A percentile compares a stretch with the other conserved stretches of the same genome.
Evolutionary conservation across 2,888 invertebrate species (phyloP).

Genomic region (Spodoptera littoralis): DNA sequence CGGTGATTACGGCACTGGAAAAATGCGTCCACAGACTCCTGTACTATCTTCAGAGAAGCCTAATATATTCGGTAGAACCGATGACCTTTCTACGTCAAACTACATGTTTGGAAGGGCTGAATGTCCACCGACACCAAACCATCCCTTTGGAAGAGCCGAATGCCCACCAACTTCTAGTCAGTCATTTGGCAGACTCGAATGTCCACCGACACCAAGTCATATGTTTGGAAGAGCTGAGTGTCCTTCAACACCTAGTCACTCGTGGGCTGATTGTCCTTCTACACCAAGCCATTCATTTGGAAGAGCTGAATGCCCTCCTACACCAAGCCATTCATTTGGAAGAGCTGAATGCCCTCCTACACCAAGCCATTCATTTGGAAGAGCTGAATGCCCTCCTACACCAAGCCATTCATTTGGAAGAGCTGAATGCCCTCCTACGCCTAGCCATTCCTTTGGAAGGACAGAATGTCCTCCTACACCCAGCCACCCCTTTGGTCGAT

Average conservation of each 20-base stretch:
- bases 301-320: slow-evolving; percentile 67
- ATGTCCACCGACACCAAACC: slow-evolving; percentile 51
- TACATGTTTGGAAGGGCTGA: slow-evolving; percentile 59
- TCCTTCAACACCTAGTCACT: slow-evolving; percentile 56
- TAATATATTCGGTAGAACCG: slow-evolving; percentile 54
- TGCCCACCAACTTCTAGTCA: slow-evolving; percentile 71
- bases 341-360: slow-evolving; percentile 64
- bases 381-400: slow-evolving; percentile 56
- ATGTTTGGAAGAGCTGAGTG: slow-evolving; percentile 61
- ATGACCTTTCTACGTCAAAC: slow-evolving; percentile 60
- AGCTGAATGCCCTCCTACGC: slow-evolving; percentile 70
- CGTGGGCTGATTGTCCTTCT: slow-evolving; percentile 57
- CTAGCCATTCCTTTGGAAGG: slow-evolving; percentile 70
- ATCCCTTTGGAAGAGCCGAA: slow-evolving; percentile 65
- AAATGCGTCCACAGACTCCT: slow-evolving; percentile 55
- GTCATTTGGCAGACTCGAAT: slow-evolving; percentile 68
- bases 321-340: slow-evolving; percentile 72
- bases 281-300: slow-evolving; percentile 61
- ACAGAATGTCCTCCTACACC: slow-evolving; percentile 64
- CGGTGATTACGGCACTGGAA: slow-evolving; percentile 37
- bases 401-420: slow-evolving; percentile 59
- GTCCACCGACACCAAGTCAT: slow-evolving; percentile 62
- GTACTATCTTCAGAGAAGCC: slow-evolving; percentile 45
- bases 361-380: slow-evolving; percentile 62
- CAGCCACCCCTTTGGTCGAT: slow-evolving; percentile 60